phyloP scores from a whole-genome alignment of 2,888 invertebrate species.

The Tetragnatha montana region DNA sequence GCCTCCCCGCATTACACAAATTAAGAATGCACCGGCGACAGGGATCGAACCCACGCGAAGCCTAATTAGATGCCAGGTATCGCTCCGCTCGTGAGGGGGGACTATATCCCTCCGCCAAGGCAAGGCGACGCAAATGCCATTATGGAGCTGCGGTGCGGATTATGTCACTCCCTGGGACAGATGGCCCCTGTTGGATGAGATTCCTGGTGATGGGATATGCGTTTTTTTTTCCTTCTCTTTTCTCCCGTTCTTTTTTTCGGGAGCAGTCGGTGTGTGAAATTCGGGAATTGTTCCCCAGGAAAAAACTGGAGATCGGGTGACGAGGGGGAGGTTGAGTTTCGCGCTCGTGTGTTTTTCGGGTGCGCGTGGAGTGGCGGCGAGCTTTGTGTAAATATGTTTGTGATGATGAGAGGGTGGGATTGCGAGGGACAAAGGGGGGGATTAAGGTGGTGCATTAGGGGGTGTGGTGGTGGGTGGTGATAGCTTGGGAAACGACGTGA shows the following conservation, averaged over 20 bases:
- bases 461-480: no score
- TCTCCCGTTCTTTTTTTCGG: constrained; percentile 11
- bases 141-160: constrained; percentile 62
- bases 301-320: background rate
- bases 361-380: background rate
- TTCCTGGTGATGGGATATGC: background rate
- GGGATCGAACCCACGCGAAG: constrained; percentile 1
- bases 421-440: no score
- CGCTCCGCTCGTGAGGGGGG: constrained; percentile 23
- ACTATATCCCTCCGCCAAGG: constrained; percentile 61
- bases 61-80: constrained; percentile 69
- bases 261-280: constrained; percentile 62
- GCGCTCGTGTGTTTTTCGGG: background rate
- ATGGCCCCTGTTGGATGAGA: constrained; percentile 30
- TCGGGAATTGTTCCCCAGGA: constrained; percentile 43
- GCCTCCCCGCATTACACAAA: constrained; percentile 23
- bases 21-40: constrained; percentile 37
- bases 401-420: no score
- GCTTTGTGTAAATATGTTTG: background rate
- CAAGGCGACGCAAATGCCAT: constrained; percentile 69
- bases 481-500: no score
- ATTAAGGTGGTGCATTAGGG: no score
- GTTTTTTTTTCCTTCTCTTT: constrained; percentile 12
- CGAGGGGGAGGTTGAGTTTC: background rate
- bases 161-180: constrained; percentile 63